Percentiles rank a stretch among this genome's conserved stretches.
phyloP scores from a whole-genome alignment of 2,797 vertebrate genomes.

The Oreochromis mossambicus region DNA sequence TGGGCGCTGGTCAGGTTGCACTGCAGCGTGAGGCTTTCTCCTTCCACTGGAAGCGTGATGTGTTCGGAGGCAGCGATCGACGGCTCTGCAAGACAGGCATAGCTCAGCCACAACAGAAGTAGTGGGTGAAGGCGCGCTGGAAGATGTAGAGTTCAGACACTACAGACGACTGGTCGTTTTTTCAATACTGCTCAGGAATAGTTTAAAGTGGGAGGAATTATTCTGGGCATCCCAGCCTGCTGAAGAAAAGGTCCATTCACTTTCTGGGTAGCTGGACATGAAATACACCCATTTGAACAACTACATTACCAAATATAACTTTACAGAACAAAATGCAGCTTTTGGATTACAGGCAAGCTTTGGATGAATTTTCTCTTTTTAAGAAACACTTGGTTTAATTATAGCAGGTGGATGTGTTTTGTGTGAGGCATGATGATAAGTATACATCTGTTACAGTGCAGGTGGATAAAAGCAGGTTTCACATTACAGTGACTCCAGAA shows the following conservation, averaged over 20 bases:
- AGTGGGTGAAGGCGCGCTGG: neutral
- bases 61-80: constrained; percentile 84
- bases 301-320: neutral
- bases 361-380: neutral
- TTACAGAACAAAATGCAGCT: neutral
- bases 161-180: neutral
- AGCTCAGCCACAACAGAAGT: constrained; percentile 17
- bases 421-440: neutral
- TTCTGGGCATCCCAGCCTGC: neutral
- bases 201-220: constrained; percentile 22
- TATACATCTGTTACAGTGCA: neutral
- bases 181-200: neutral
- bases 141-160: neutral
- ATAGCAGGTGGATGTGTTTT: neutral
- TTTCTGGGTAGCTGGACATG: neutral
- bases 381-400: neutral
- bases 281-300: neutral
- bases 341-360: neutral
- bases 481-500: neutral
- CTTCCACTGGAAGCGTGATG: constrained; percentile 67
- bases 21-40: constrained; percentile 77
- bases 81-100: constrained; percentile 83
- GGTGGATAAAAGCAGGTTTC: neutral
- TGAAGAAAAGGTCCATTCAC: constrained; percentile 6
- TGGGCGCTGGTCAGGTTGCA: constrained; percentile 89